Evolutionary conservation across 2,113 vertebrate species (phyloP).

Genomic region (Cynocephalus volans): DNA sequence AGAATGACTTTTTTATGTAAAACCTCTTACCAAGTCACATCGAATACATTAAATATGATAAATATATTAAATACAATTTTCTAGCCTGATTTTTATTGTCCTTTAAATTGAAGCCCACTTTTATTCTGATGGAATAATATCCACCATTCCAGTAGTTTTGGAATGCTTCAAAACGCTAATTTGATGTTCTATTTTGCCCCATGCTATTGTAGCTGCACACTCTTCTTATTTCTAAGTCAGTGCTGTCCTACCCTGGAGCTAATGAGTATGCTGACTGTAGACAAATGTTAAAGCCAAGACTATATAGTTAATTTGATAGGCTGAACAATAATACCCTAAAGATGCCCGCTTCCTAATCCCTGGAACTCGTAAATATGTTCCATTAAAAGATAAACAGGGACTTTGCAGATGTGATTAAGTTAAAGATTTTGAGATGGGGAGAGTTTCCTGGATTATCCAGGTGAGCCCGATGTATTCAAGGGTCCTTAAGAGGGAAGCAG

Average conservation of each 20-base stretch:
- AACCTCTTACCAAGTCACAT: not conserved
- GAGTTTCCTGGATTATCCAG: not conserved
- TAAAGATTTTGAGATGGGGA: not conserved
- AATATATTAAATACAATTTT: constrained; percentile 29
- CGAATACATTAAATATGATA: constrained; percentile 38
- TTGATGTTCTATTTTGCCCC: not conserved
- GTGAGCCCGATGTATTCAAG: not conserved
- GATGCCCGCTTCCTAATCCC: not conserved
- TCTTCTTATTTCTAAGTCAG: constrained; percentile 42
- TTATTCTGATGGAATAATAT: constrained; percentile 18
- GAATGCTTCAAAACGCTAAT: not conserved
- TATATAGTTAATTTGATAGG: not conserved
- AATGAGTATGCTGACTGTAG: not conserved
- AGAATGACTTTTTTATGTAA: not conserved
- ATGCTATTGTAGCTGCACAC: not conserved
- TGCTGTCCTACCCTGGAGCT: not conserved
- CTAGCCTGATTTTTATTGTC: not conserved
- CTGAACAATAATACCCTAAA: not conserved
- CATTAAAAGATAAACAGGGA: constrained; percentile 14
- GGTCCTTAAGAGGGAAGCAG: not conserved
- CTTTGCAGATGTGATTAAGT: constrained; percentile 22
- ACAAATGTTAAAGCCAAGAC: constrained; percentile 13
- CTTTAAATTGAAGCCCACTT: not conserved
- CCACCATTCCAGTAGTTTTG: constrained; percentile 12
- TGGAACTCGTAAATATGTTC: not conserved